Percentiles rank a stretch among this genome's conserved stretches.
Evolutionary conservation across 2,888 invertebrate genomes (phyloP).

Genomic region (Dioctria rufipes): DNA sequence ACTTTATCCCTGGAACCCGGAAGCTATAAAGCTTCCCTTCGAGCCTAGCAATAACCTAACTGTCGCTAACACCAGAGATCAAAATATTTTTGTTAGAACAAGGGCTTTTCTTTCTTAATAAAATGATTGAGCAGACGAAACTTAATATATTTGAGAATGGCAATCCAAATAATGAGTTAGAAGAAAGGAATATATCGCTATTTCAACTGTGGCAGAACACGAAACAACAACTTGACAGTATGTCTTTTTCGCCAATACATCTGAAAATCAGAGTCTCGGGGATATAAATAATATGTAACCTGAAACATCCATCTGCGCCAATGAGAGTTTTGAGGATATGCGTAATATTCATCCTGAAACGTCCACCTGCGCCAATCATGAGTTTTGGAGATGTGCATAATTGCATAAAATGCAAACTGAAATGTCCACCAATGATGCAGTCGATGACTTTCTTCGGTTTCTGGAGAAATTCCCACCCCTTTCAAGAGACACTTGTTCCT

Average conservation of each 20-base stretch:
- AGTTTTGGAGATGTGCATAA: too few species aligned
- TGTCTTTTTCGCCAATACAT: background rate
- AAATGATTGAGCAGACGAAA: background rate
- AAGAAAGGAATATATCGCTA: background rate
- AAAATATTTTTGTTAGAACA: background rate
- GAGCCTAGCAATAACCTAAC: background rate
- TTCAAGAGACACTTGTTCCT: background rate
- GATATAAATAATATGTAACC: background rate
- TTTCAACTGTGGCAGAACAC: background rate
- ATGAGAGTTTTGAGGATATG: background rate
- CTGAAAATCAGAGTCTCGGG: background rate
- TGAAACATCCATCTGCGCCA: too few species aligned
- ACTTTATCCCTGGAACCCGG: background rate
- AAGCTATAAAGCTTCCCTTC: background rate
- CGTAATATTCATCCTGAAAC: background rate
- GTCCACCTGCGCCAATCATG: too few species aligned
- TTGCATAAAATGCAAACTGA: background rate
- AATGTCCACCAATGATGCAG: too few species aligned
- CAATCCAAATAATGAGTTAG: too few species aligned
- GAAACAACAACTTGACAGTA: background rate
- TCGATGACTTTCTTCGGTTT: background rate
- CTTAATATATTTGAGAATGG: background rate
- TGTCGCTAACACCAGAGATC: background rate
- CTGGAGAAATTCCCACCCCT: background rate
- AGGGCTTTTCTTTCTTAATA: background rate